Percentiles rank a stretch among this genome's conserved stretches.
Conservation (phyloP, 2,888 invertebrate genomes). For the Tachina fera region DNA sequence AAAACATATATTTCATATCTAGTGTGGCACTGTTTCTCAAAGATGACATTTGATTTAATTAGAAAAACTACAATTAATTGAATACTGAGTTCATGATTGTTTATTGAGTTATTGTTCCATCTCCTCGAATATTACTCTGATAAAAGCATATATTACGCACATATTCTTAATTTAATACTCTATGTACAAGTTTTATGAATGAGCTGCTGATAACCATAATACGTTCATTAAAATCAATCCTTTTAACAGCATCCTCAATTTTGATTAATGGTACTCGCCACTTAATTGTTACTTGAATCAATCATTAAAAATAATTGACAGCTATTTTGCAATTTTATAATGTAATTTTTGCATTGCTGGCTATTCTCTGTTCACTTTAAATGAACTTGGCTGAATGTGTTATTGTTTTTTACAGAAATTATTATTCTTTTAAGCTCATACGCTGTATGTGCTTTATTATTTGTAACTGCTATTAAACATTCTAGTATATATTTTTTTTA, state of each 20-base stretch:
- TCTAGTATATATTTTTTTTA: background rate
- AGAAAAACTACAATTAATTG: no score
- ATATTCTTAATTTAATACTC: no score
- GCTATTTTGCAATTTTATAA: background rate
- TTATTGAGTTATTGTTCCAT: no score
- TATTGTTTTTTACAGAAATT: conserved; percentile 7
- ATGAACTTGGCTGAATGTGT: background rate
- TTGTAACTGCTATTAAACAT: conserved; percentile 40
- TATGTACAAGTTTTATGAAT: no score
- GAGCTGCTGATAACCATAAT: no score
- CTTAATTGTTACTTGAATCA: conserved; percentile 25
- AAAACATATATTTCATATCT: no score
- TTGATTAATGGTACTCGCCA: background rate
- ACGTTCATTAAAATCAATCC: no score
- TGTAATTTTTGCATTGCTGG: background rate
- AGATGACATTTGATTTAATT: no score
- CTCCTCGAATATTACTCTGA: no score
- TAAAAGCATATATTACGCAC: no score
- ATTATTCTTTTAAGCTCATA: conserved; percentile 12
- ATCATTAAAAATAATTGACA: conserved; percentile 6
- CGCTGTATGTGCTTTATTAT: conserved; percentile 2
- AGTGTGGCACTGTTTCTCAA: no score
- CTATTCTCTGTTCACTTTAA: background rate
- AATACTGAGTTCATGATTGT: no score
- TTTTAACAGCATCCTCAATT: background rate